These are phyloP conservation scores for Calameuta idolon DNA, from an alignment of 2,888 invertebrate genomes.

Conservation along the genomic window DNA sequence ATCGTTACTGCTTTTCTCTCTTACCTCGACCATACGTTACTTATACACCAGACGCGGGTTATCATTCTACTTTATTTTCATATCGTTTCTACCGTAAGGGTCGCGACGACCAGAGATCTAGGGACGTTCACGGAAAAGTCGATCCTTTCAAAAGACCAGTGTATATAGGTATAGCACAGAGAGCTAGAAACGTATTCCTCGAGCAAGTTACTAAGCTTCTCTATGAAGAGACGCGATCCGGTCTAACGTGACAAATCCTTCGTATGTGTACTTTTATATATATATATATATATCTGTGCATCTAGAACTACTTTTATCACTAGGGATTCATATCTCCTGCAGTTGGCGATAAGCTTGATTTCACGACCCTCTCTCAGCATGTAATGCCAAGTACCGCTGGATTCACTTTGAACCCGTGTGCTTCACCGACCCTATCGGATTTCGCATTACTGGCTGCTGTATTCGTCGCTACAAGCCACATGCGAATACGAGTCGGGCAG, in stretches of 20 bases:
- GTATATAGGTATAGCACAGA: background rate
- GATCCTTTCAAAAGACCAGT: background rate
- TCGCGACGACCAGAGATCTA: background rate
- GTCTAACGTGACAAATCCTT: background rate
- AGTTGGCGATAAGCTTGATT: slow-evolving; percentile 21
- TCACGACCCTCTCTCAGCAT: slow-evolving; percentile 14
- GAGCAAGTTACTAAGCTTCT: background rate
- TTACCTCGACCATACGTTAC: background rate
- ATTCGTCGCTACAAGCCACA: background rate
- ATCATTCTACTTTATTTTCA: background rate
- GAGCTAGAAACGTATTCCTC: background rate
- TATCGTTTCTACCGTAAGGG: background rate
- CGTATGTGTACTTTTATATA: background rate
- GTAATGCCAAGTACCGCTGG: background rate
- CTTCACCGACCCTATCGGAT: background rate
- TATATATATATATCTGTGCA: background rate
- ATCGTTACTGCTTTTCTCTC: background rate
- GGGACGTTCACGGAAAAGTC: background rate
- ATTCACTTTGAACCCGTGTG: background rate
- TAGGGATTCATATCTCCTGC: background rate
- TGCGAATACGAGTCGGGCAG: background rate
- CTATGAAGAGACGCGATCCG: background rate
- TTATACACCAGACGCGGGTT: background rate
- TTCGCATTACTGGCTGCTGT: background rate
- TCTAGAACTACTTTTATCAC: background rate